These are phyloP conservation scores for Hypocryptadius cinnamomeus DNA, from an alignment of 2,113 vertebrate genomes.

Conservation along the genomic window DNA sequence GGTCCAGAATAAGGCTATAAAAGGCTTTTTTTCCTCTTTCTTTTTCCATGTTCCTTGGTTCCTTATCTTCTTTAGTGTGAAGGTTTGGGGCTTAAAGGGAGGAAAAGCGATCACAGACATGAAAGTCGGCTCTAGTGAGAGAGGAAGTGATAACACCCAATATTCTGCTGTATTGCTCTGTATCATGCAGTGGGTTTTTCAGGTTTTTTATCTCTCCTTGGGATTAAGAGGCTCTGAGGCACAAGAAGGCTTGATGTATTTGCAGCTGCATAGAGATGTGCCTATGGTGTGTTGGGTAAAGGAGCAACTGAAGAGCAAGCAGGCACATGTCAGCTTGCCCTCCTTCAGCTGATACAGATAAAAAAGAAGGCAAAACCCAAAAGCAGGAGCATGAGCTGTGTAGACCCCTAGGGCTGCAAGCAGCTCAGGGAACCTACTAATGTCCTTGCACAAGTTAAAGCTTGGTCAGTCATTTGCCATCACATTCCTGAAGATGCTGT, in stretches of 20 bases:
- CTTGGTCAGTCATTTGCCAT: neutral
- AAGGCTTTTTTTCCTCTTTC: neutral
- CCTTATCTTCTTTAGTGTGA: neutral
- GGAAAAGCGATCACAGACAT: neutral
- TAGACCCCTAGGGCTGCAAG: neutral
- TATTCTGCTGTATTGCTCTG: neutral
- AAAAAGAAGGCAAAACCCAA: neutral
- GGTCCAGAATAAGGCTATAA: neutral
- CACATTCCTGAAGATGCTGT: neutral
- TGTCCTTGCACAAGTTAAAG: neutral
- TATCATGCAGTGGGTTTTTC: neutral
- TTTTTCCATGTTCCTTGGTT: neutral
- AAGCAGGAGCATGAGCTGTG: neutral
- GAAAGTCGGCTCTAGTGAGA: neutral
- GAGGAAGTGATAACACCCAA: neutral
- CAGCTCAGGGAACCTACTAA: neutral
- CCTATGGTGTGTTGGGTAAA: neutral
- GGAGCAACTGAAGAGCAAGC: neutral
- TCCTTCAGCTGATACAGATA: neutral
- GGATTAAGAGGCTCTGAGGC: constrained; percentile 18
- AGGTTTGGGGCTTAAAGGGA: neutral
- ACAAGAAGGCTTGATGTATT: neutral
- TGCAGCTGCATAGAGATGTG: neutral
- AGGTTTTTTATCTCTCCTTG: neutral
- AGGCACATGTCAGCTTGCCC: neutral